Evolutionary conservation across 2,797 vertebrate genomes (phyloP).

Genomic region (Erethizon dorsatum): DNA sequence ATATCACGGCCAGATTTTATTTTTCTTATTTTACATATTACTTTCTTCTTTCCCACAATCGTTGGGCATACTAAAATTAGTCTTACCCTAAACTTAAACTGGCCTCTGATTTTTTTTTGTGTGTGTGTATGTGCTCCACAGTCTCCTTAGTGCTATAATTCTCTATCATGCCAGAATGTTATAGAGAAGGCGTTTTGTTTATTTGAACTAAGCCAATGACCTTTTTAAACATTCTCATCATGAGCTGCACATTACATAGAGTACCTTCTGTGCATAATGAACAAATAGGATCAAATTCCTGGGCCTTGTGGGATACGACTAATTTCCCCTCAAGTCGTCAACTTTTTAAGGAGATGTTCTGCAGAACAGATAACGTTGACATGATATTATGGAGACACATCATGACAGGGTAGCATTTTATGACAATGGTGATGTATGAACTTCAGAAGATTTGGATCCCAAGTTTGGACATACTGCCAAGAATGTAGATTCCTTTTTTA

Average conservation of each 20-base stretch:
- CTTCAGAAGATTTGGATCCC: constrained; percentile 71
- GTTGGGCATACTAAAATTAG: constrained; percentile 71
- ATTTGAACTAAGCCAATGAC: constrained; percentile 81
- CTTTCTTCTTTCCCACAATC: constrained; percentile 25
- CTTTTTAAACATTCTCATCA: constrained; percentile 76
- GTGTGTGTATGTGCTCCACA: neutral
- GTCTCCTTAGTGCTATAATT: constrained; percentile 36
- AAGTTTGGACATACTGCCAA: constrained; percentile 76
- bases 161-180: constrained; percentile 69
- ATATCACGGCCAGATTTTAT: neutral
- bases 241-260: constrained; percentile 62
- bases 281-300: constrained; percentile 71
- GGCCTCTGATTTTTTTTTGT: constrained; percentile 33
- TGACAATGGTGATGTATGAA: constrained; percentile 75
- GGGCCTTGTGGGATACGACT: constrained; percentile 14
- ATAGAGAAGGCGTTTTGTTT: constrained; percentile 82
- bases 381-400: constrained; percentile 46
- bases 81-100: constrained; percentile 38
- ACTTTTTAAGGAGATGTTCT: constrained; percentile 70
- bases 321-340: constrained; percentile 36
- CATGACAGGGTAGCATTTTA: constrained; percentile 61
- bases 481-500: constrained; percentile 80
- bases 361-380: constrained; percentile 52
- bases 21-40: constrained; percentile 25
- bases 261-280: constrained; percentile 73